Evolutionary conservation across 1,140 invertebrate species (phyloP).

Genomic region (Aphis craccivora): DNA sequence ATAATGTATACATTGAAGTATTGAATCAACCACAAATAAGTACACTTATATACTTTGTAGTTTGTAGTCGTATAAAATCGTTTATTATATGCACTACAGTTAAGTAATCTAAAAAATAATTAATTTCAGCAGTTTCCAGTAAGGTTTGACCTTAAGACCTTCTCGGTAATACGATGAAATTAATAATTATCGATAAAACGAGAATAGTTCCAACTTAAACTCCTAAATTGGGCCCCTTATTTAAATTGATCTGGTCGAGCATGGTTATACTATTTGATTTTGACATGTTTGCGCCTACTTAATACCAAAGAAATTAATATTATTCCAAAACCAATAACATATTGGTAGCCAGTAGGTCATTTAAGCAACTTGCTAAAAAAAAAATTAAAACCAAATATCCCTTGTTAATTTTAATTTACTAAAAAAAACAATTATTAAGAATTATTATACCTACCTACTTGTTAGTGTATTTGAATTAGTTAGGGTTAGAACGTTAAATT

Average conservation of each 20-base stretch:
- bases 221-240: conserved; percentile 23
- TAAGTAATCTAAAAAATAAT: conserved; percentile 30
- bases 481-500: background rate
- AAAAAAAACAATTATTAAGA: background rate
- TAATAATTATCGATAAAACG: conserved; percentile 22
- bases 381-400: background rate
- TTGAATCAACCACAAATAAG: background rate
- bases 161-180: background rate
- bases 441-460: too few relatives aligned
- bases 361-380: background rate
- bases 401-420: background rate
- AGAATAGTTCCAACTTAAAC: conserved; percentile 5
- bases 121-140: background rate
- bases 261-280: conserved; percentile 13
- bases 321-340: background rate
- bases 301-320: background rate
- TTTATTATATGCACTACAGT: background rate
- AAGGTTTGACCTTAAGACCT: background rate
- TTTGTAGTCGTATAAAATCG: background rate
- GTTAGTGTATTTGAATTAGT: background rate
- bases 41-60: background rate
- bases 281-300: background rate
- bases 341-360: background rate
- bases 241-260: conserved; percentile 5
- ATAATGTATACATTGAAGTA: background rate